phyloP scores from a whole-genome alignment of 2,113 vertebrate species.

The Narcine bancroftii region DNA sequence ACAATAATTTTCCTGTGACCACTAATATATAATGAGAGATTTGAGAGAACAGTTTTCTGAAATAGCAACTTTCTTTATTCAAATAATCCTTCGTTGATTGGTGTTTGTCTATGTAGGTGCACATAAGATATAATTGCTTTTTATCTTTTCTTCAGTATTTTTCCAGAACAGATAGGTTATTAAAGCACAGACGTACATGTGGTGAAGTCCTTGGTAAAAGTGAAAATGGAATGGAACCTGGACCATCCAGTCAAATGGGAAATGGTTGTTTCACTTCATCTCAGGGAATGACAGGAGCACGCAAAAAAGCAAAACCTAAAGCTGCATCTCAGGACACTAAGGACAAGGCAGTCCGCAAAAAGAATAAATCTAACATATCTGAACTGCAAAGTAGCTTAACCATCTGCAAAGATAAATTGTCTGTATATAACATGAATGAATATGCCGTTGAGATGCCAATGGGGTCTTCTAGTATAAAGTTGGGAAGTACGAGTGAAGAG shows the following conservation, averaged over 20 bases:
- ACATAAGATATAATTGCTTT: background rate
- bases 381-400: conserved; percentile 59
- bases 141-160: conserved; percentile 68
- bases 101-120: background rate
- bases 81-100: background rate
- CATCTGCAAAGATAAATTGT: conserved; percentile 32
- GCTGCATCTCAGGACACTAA: conserved; percentile 65
- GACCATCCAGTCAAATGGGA: conserved; percentile 73
- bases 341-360: conserved; percentile 63
- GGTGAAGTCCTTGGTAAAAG: conserved; percentile 94
- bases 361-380: conserved; percentile 68
- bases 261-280: conserved; percentile 73
- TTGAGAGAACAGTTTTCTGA: background rate
- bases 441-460: conserved; percentile 77
- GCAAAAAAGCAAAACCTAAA: conserved; percentile 87
- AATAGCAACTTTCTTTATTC: background rate
- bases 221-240: conserved; percentile 69
- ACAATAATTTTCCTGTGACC: background rate
- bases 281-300: conserved; percentile 88
- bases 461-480: conserved; percentile 68
- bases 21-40: background rate
- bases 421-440: conserved; percentile 61
- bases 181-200: conserved; percentile 99
- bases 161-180: conserved; percentile 93
- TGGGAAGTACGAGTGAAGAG: conserved; percentile 65